A percentile compares a stretch with the other conserved stretches of the same genome.
Conservation (phyloP, 2,113 vertebrate species). For the Vulpes ferrilata region DNA sequence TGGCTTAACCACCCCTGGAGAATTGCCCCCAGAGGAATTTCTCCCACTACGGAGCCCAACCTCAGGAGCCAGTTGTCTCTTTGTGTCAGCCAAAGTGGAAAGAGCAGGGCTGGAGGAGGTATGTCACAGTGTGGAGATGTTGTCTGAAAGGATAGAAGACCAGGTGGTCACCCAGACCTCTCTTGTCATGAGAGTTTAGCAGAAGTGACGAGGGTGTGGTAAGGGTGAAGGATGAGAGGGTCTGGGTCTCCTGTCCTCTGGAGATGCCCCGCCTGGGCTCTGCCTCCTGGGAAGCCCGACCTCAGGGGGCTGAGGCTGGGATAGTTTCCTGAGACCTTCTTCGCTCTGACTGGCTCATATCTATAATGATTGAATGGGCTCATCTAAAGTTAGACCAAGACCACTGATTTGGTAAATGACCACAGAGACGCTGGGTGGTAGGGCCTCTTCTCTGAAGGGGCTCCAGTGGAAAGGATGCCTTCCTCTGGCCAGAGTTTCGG, state of each 20-base stretch:
- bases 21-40: background rate
- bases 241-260: background rate
- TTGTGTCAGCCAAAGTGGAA: background rate
- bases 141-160: background rate
- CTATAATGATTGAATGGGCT: background rate
- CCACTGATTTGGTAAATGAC: constrained; percentile 19
- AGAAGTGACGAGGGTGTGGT: background rate
- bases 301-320: background rate
- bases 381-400: constrained; percentile 52
- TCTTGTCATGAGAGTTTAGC: background rate
- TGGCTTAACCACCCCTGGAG: constrained; percentile 2
- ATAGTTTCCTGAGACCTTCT: constrained; percentile 45
- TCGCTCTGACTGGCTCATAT: background rate
- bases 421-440: background rate
- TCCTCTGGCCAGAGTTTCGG: background rate
- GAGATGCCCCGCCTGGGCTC: background rate
- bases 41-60: background rate
- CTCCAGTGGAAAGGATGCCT: background rate
- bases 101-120: background rate
- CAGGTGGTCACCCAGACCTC: background rate
- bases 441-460: background rate
- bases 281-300: background rate
- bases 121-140: background rate
- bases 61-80: constrained; percentile 2
- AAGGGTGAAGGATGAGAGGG: background rate